Evolutionary conservation across 2,113 vertebrate genomes (phyloP), one percentile per base, ranked within the genome.

Genomic region (Marmota monax): DNA sequence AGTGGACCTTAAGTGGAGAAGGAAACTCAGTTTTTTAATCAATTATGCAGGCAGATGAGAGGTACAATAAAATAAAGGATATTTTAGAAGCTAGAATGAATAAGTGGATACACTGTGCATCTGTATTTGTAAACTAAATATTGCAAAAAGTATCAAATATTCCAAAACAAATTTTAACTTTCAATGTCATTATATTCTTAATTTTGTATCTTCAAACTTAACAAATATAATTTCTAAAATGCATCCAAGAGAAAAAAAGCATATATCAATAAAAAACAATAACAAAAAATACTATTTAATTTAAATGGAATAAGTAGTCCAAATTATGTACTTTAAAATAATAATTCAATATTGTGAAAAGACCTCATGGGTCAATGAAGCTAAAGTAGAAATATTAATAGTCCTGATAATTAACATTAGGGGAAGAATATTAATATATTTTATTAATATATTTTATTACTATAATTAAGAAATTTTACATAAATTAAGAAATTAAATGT

Each of bases 261-360:
- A 4, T 3, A 51, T 48, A 79, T 76, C 39, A 67, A 69, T 65
- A 10, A 34, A 37, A 83, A 95, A 61, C 4, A 72, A 48, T 34
- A 87, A 25, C 34, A 72, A 51, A 53, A 14, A 17, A 92, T 10
- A 58, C 29, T n/a, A 34, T 42, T 65, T 67, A 69, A 61, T 84
- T 84, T 94, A 73, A 61, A 76, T 82, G 39, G 14, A 73, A 69
- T n/a, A 82, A 69, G 12, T 63, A 16, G 32, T 39, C 67, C 7
- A 42, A 73, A 63, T 76, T 77, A 82, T 32, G 16, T 5, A 78
- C 70, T 65, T 84, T n/a, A 79, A 82, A 94, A 79, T 56, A 79
- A 74, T 7, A 94, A 86, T 92, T 72, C 94, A 67, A 78, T 53
- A 16, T 27, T 45, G 82, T 51, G 51, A 88, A 92, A 95, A 39